Evolutionary conservation across 2,113 vertebrate genomes (phyloP), one percentile per base, ranked within the genome.

Genomic region (Syrrhaptes paradoxus): DNA sequence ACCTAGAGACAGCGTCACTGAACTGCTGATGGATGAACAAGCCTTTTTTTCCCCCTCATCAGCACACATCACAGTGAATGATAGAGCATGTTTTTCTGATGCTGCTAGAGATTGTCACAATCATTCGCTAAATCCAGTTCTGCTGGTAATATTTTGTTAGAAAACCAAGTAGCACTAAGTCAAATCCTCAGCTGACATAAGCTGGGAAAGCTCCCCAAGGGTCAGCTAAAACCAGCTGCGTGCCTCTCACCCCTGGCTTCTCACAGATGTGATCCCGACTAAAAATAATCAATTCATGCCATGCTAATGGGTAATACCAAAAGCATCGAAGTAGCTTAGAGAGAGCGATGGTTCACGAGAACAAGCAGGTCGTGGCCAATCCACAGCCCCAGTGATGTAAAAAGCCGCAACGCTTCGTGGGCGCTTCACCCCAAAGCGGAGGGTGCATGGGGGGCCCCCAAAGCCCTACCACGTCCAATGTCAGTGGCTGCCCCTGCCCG

Each of bases 21-120:
- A 79, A 65, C 66, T 82, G 48, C 87, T 95, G 94, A 96, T 84
- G 87, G 94, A 91, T 93, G 95, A 95, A 94, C 95, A 91, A 96
- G 93, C 74, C 74, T 76, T 94, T 95, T 96, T 57, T 83, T 14
- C 13, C 36, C 36, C 94, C 90, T 80, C 93, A 94, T 96, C 94
- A 96, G 94, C 94, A 76, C 89, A 85, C 95, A 93, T 93, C 91
- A 94, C 95, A 92, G 86, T 62, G 89, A 96, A 90, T 91, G 96
- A 95, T 83, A 49, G 90, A 95, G 90, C 85, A 57, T 66, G 92
- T 94, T 95, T 94, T 91, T 48, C 93, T 88, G 92, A 66, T 63
- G 72, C 75, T 17, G 76, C 91, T 71, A 87, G 85, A 77, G 92
- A 90, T 14, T 85, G 85, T 62, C 94, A 84, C 94, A 57, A 73